Conservation (phyloP, 2,888 invertebrate genomes). For the Macaria liturata region DNA sequence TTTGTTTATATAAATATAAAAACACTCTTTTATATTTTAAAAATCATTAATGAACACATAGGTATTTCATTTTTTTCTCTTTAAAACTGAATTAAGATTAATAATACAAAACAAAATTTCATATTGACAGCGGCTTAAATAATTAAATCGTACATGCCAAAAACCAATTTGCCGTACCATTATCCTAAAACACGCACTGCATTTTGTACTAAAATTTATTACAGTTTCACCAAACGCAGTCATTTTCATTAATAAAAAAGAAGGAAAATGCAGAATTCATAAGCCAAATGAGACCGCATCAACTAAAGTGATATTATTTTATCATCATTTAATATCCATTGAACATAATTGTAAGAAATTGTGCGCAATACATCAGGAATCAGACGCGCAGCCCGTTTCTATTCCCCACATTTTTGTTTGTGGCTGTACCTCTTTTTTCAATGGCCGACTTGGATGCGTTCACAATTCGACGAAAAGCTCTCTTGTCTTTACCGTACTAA, state of each 20-base stretch:
- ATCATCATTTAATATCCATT: conserved; percentile 10
- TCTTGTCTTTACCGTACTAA: neutral
- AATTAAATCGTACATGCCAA: too few species aligned
- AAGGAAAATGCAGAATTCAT: neutral
- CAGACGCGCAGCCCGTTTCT: conserved; percentile 16
- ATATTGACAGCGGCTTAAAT: too few species aligned
- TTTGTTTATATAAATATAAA: too few species aligned
- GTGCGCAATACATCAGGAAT: conserved; percentile 13
- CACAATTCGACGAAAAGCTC: conserved; percentile 19
- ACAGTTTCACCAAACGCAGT: conserved; percentile 1
- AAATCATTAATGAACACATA: too few species aligned
- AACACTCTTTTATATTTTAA: too few species aligned
- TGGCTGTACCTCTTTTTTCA: conserved; percentile 13
- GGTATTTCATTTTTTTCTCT: too few species aligned
- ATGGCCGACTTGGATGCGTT: conserved; percentile 25
- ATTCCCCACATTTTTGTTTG: conserved; percentile 16
- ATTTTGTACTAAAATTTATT: too few species aligned
- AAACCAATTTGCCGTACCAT: too few species aligned
- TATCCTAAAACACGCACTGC: too few species aligned
- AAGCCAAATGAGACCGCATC: conserved; percentile 6
- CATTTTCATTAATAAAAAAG: neutral
- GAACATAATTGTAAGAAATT: conserved; percentile 21
- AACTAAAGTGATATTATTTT: conserved; percentile 13
- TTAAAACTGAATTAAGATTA: too few species aligned
- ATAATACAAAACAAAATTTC: too few species aligned